Evolutionary conservation across 2,888 invertebrate genomes (phyloP).

Genomic region (Anthophora plumipes): DNA sequence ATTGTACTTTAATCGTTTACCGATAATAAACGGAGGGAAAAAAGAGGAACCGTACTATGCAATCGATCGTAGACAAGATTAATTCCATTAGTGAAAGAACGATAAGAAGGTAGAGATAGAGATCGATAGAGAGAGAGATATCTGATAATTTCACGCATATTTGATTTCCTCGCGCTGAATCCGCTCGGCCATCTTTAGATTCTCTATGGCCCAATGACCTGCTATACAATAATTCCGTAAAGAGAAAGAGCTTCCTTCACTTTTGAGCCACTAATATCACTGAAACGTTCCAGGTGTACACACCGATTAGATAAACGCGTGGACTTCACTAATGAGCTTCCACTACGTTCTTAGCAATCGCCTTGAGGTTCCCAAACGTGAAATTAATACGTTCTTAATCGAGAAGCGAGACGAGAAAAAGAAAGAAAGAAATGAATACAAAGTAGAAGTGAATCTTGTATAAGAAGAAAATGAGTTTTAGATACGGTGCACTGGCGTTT

Average conservation of each 20-base stretch:
- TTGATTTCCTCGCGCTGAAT: constrained; percentile 78
- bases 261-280: constrained; percentile 31
- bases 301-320: constrained; percentile 3
- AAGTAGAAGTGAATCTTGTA: constrained; percentile 3
- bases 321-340: constrained; percentile 13
- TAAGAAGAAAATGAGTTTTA: constrained; percentile 14
- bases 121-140: constrained; percentile 35
- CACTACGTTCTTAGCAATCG: background rate
- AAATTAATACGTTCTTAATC: background rate
- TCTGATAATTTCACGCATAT: constrained; percentile 76
- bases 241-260: constrained; percentile 63
- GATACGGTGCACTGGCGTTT: background rate
- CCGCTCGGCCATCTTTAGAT: constrained; percentile 64
- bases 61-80: constrained; percentile 41
- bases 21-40: constrained; percentile 8
- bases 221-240: constrained; percentile 57
- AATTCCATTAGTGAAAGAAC: constrained; percentile 48
- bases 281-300: constrained; percentile 8
- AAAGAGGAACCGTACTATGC: constrained; percentile 7
- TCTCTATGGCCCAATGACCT: constrained; percentile 69
- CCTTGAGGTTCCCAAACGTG: background rate
- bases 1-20: background rate
- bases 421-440: background rate
- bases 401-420: background rate
- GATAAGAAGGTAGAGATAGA: background rate